Percentiles rank a stretch among this genome's conserved stretches.
These are phyloP conservation scores for Drepana falcataria DNA, from an alignment of 2,888 invertebrate genomes.

Conservation along the genomic window DNA sequence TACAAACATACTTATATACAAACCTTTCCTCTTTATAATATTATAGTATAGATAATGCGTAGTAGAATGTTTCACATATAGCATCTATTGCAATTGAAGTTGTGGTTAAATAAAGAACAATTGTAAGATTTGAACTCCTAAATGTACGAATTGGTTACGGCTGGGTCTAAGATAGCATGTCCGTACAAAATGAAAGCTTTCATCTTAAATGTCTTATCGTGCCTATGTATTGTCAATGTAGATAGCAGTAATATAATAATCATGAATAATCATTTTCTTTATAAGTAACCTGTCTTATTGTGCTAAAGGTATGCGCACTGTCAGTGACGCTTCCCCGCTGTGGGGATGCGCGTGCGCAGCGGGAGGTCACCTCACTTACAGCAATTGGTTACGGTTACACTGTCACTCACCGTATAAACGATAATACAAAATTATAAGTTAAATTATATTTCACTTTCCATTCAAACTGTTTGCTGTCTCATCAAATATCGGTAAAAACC, in stretches of 20 bases:
- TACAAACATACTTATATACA: too few species aligned
- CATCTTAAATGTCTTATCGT: background rate
- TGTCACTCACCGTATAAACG: constrained; percentile 56
- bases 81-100: too few species aligned
- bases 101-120: too few species aligned
- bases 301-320: constrained; percentile 27
- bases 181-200: background rate
- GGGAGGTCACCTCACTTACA: constrained; percentile 52
- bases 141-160: too few species aligned
- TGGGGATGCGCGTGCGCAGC: constrained; percentile 48
- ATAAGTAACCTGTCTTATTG: constrained; percentile 40
- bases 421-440: constrained; percentile 39
- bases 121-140: too few species aligned
- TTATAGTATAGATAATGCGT: too few species aligned
- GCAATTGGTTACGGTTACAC: constrained; percentile 66
- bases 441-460: constrained; percentile 22
- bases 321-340: constrained; percentile 51
- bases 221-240: constrained; percentile 25
- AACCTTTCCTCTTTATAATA: too few species aligned
- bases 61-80: too few species aligned
- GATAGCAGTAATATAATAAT: constrained; percentile 38
- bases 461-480: constrained; percentile 20
- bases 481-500: constrained; percentile 9
- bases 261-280: constrained; percentile 44
- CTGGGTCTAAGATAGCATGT: too few species aligned